Base-by-base conservation (phyloP, 2,113 vertebrate species). In the Balaenoptera acutorostrata region DNA sequence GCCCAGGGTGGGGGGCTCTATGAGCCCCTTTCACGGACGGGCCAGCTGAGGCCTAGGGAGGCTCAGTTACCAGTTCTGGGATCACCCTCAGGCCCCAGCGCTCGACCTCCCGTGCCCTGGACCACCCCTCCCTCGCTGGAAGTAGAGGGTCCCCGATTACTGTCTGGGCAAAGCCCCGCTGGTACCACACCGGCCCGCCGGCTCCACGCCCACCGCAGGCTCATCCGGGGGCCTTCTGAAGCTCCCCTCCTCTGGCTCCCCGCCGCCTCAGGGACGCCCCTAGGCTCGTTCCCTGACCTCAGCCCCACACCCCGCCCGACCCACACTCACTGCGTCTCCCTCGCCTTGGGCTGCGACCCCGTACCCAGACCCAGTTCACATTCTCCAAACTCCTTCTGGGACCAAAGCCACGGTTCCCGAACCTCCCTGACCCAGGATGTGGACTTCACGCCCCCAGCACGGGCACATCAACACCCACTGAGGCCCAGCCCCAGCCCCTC, bases 41-140 rank as follows among this genome's bases (percentile, higher is more conserved):
- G 36, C 31, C 3, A 12, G 8, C 15, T 0, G 63, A 91, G 69
- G 36, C 68, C 14, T 6, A 4, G 21, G 33, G 59, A 27, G 1
- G 14, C n/a, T 8, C 0, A 0, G 25, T 23, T 8, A 63, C 39
- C 6, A 6, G 1, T 27, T n/a, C 44, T n/a, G 29, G 23, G 88
- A 4, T 64, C 33, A 14, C 0, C 3, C 4, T 64, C 10, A 12
- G 44, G 36, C 4, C 61, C 14, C 21, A 6, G 49, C 11, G 21
- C 49, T 57, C 6, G 0, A 1, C 13, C 17, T 0, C 13, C 61
- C 1, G 25, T 2, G 12, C 18, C 68, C 1, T 15, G 12, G 52
- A 39, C 33, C 33, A 27, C 52, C 49, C 1, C 4, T 23, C 77
- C 52, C 21, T 57, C 52, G 77, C 20, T 80, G 77, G 77, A 57